A percentile compares a stretch with the other conserved stretches of the same genome.
These are phyloP conservation scores for Falco punctatus DNA, from an alignment of 2,113 vertebrate genomes.

Conservation along the genomic window DNA sequence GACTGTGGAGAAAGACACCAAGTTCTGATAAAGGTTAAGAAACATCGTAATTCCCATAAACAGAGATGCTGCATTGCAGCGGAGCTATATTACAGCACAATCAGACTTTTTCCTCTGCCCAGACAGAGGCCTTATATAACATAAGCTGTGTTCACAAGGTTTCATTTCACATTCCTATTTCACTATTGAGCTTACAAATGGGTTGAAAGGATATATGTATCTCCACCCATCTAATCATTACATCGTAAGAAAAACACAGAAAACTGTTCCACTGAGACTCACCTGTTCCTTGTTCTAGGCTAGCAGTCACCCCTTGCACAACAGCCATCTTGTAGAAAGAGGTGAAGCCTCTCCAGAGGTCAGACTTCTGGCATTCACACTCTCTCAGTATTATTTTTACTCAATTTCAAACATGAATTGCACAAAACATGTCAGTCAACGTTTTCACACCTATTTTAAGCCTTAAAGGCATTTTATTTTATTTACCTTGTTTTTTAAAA, in stretches of 20 bases:
- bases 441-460: neutral
- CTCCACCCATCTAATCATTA: neutral
- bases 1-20: neutral
- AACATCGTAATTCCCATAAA: neutral
- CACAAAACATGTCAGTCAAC: neutral
- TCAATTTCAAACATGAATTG: neutral
- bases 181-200: neutral
- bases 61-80: neutral
- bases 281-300: neutral
- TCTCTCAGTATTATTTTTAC: neutral
- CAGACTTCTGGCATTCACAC: neutral
- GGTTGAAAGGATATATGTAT: neutral
- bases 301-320: neutral
- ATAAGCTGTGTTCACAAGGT: neutral
- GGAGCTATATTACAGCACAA: neutral
- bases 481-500: slow-evolving; percentile 91
- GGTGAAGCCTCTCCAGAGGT: neutral
- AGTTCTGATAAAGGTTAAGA: neutral
- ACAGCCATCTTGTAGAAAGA: neutral
- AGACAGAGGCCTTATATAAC: neutral
- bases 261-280: neutral
- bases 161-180: neutral
- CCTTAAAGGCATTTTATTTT: neutral
- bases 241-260: neutral
- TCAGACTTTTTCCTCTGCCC: neutral